Evolutionary conservation across 2,113 vertebrate species (phyloP).

Genomic region (Calyptommatus sinebrachiatus): DNA sequence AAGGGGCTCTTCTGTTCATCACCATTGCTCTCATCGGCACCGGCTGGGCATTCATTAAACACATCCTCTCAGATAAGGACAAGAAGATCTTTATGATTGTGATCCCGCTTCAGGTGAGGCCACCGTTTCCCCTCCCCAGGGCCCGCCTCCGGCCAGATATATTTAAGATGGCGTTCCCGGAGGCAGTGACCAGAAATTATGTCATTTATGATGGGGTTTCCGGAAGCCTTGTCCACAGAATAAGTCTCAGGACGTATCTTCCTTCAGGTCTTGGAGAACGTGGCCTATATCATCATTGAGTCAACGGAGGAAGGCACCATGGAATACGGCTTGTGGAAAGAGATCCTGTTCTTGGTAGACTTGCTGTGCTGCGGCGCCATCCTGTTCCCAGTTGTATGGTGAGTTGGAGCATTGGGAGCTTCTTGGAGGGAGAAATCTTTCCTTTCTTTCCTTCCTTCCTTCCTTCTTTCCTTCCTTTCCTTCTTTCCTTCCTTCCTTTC

Average conservation of each 20-base stretch:
- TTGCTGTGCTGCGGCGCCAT: conserved; percentile 87
- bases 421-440: no score
- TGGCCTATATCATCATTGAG: conserved; percentile 87
- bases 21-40: conserved; percentile 85
- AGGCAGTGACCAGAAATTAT: no score
- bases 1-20: conserved; percentile 88
- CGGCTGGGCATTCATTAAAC: conserved; percentile 89
- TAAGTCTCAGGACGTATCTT: no score
- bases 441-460: no score
- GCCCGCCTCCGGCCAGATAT: no score
- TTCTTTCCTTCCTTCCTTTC: no score
- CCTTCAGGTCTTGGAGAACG: conserved; percentile 81
- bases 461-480: no score
- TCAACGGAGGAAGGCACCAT: conserved; percentile 85
- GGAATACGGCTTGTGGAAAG: conserved; percentile 85
- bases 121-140: no score
- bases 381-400: conserved; percentile 88
- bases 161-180: no score
- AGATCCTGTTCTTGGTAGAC: conserved; percentile 85
- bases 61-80: conserved; percentile 87
- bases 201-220: no score
- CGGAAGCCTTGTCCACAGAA: no score
- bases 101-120: conserved; percentile 83
- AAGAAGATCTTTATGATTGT: conserved; percentile 92
- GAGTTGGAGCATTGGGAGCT: conserved; percentile 40